A percentile compares a stretch with the other conserved stretches of the same genome.
Conservation (phyloP, 1,140 invertebrate genomes). For the Magallana ariakensis region DNA sequence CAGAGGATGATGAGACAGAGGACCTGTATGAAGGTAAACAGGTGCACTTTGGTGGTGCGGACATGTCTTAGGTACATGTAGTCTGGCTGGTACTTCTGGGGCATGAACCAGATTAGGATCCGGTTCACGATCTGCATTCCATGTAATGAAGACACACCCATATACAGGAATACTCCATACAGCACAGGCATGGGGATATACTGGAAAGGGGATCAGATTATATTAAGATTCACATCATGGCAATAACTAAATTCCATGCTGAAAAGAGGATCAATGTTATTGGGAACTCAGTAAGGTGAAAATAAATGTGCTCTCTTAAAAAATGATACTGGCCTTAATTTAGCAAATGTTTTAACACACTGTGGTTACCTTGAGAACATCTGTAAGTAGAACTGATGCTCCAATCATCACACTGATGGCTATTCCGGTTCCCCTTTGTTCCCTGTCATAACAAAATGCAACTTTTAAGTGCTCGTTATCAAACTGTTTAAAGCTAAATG, state of each 20-base stretch:
- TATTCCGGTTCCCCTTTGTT: slow-evolving; percentile 97
- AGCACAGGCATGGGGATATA: slow-evolving; percentile 94
- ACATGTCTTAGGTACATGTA: slow-evolving; percentile 96
- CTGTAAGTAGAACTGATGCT: slow-evolving; percentile 93
- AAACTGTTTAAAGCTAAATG: not conserved
- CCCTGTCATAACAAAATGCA: slow-evolving; percentile 83
- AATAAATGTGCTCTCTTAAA: too few relatives aligned
- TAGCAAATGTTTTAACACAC: too few relatives aligned
- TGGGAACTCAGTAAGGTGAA: too few relatives aligned
- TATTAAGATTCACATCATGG: too few relatives aligned
- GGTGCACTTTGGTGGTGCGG: slow-evolving; percentile 93
- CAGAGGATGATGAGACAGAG: slow-evolving; percentile 94
- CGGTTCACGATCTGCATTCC: slow-evolving; percentile 98
- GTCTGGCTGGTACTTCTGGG: slow-evolving; percentile 98
- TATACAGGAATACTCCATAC: slow-evolving; percentile 99
- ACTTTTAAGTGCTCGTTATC: not conserved
- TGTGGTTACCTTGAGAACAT: slow-evolving; percentile 85
- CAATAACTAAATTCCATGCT: too few relatives aligned
- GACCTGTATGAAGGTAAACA: slow-evolving; percentile 97
- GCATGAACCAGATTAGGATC: slow-evolving; percentile 98
- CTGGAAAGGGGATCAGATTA: too few relatives aligned
- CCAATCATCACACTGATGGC: slow-evolving; percentile 98
- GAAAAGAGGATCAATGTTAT: not conserved
- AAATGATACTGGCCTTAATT: too few relatives aligned
- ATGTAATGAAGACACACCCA: slow-evolving; percentile 98